Base-by-base conservation (phyloP, 2,797 vertebrate species). In the Chelon labrosus region DNA sequence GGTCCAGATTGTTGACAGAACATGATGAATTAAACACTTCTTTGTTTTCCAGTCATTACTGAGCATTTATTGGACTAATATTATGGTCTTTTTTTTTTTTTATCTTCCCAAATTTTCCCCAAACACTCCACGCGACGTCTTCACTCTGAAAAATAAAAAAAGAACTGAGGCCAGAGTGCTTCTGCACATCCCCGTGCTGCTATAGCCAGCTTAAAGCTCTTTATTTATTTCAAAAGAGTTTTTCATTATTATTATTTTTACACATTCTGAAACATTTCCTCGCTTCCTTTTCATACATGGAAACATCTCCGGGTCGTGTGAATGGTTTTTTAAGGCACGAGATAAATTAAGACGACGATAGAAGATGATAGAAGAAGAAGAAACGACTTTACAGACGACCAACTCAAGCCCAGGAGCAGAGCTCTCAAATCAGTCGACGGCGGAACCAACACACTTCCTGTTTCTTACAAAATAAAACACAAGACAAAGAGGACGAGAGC, bases 291-390 rank as follows among this genome's bases (percentile, higher is more conserved):
- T 51, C 4, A 35, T 38, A 65, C 37, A 63, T 4, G 49, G 69
- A 37, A 73, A 76, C 59, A 74, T 83, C 60, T 78, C 66, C 38
- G 65, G 65, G 73, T 79, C 20, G 37, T 38, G 42, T 61, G 74
- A 62, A 77, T 50, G 25, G 1, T 27, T 27, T 27, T 76, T 71
- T 92, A 92, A 93, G 92, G 92, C 90, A 93, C 92, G 58, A 86
- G 88, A 91, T 91, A 88, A 89, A 90, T 85, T 72, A 87, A 88
- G 61, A 76, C 71, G 71, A 88, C 54, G 39, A 17, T 2, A 11
- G 5, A 39, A 7, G 5, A 39, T 9, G 11, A 39, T 9, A 39
- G 11, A 39, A 19, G 72, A 76, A 56, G 69, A 78, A 58, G 85
- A 42, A 52, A 77, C 73, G 10, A 13, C 42, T 70, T 65, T 69